phyloP scores from a whole-genome alignment of 2,797 vertebrate genomes.

The Sebastolobus alascanus region DNA sequence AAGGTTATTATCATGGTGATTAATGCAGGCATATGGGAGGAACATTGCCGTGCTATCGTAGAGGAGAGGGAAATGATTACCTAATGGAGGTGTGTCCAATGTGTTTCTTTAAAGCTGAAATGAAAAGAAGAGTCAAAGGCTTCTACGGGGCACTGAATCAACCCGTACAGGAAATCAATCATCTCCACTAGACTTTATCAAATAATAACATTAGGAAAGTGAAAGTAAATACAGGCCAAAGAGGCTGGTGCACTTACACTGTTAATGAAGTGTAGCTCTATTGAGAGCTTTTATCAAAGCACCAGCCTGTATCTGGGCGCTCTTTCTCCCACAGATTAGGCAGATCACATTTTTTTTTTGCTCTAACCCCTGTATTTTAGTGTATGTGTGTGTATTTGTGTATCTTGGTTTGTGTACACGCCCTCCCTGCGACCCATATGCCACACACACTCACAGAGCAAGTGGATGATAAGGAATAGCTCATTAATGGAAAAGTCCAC shows the following conservation, averaged over 20 bases:
- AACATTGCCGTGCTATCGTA: conserved; percentile 53
- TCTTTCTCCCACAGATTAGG: conserved; percentile 31
- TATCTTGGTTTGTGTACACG: background rate
- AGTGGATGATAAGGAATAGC: conserved; percentile 33
- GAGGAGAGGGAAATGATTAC: conserved; percentile 67
- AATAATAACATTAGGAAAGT: conserved; percentile 64
- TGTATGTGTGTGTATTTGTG: background rate
- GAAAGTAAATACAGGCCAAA: conserved; percentile 50
- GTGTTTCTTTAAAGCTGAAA: conserved; percentile 72
- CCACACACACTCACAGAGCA: conserved; percentile 9
- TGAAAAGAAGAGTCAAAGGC: conserved; percentile 66
- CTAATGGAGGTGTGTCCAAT: conserved; percentile 74
- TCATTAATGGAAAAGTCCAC: conserved; percentile 41
- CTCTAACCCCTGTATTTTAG: conserved; percentile 29
- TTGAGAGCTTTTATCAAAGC: conserved; percentile 58
- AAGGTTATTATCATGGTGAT: conserved; percentile 79
- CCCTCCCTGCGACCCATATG: conserved; percentile 11
- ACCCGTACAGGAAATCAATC: conserved; percentile 62
- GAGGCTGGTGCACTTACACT: conserved; percentile 38
- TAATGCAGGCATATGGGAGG: conserved; percentile 73
- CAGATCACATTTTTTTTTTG: conserved; percentile 9
- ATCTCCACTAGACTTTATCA: conserved; percentile 63
- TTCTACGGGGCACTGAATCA: conserved; percentile 59
- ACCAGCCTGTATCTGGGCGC: conserved; percentile 23
- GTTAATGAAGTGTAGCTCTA: conserved; percentile 66